phyloP scores from a whole-genome alignment of 2,797 vertebrate genomes.

The Allenopithecus nigroviridis region DNA sequence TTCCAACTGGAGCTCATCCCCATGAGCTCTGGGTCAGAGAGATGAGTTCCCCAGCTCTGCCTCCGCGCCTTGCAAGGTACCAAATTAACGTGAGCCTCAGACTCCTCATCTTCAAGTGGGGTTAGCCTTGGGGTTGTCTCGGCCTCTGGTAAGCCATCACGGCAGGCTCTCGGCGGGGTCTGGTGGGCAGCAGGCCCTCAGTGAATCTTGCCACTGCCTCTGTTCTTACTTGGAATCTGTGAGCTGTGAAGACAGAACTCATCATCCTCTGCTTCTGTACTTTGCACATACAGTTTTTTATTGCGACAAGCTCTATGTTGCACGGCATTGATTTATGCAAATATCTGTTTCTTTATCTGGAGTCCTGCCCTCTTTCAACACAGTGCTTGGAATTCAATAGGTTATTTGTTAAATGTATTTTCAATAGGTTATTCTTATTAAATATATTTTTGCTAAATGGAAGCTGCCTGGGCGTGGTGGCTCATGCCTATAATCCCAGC shows the following conservation, averaged over 20 bases:
- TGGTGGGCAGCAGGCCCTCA: neutral
- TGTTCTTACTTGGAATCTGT: neutral
- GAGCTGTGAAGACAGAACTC: neutral
- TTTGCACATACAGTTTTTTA: too few species aligned
- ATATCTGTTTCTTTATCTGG: neutral
- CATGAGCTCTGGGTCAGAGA: neutral
- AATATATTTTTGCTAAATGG: neutral
- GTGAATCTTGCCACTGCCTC: too few species aligned
- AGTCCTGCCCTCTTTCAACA: neutral
- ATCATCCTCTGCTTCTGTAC: neutral
- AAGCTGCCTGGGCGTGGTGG: neutral
- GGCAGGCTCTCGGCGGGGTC: neutral
- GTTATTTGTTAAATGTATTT: too few species aligned
- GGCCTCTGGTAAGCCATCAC: neutral
- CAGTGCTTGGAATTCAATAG: neutral
- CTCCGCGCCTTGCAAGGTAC: fast-evolving
- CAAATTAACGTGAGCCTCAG: neutral
- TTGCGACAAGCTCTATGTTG: fast-evolving
- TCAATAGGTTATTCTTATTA: too few species aligned
- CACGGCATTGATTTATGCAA: too few species aligned
- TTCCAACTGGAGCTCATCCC: too few species aligned
- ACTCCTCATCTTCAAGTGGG: neutral
- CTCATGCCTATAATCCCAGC: neutral
- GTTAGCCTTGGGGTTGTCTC: neutral
- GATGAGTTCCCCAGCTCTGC: neutral